Conservation (phyloP, 1,140 invertebrate genomes). For the Hycleus phaleratus region DNA sequence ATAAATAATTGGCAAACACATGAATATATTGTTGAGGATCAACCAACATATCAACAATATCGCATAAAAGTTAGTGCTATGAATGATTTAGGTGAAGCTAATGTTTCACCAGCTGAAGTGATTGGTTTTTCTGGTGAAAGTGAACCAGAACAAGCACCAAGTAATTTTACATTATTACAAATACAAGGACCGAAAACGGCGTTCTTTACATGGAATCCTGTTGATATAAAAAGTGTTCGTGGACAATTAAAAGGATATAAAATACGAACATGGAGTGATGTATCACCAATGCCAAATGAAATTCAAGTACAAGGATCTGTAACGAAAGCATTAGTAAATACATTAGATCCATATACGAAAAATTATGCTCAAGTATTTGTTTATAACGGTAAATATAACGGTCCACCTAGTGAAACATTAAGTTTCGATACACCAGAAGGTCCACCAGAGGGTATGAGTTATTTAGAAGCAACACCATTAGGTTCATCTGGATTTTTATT, state of each 20-base stretch:
- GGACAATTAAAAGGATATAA: conserved; percentile 96
- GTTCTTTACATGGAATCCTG: conserved; percentile 75
- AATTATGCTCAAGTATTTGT: conserved; percentile 86
- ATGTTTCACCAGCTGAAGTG: conserved; percentile 70
- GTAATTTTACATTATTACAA: conserved; percentile 73
- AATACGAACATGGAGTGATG: conserved; percentile 90
- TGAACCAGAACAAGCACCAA: conserved; percentile 69
- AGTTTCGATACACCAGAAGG: conserved; percentile 88
- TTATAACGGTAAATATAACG: conserved; percentile 85
- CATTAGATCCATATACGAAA: conserved; percentile 81
- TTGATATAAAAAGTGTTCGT: conserved; percentile 63
- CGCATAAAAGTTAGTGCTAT: conserved; percentile 86
- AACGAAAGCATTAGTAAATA: conserved; percentile 66
- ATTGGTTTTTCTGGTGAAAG: conserved; percentile 94
- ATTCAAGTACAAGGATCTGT: conserved; percentile 69
- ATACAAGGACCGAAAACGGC: conserved; percentile 68
- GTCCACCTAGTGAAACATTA: conserved; percentile 77
- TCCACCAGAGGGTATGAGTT: conserved; percentile 78
- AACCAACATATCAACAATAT: conserved; percentile 87
- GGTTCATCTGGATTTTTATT: conserved; percentile 83
- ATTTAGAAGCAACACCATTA: conserved; percentile 72
- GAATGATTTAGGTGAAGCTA: conserved; percentile 83
- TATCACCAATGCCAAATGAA: conserved; percentile 52
- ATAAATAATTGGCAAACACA: conserved; percentile 69
- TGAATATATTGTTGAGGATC: conserved; percentile 63